Evolutionary conservation across 1,140 invertebrate species (phyloP).

Genomic region (Heterodera schachtii): DNA sequence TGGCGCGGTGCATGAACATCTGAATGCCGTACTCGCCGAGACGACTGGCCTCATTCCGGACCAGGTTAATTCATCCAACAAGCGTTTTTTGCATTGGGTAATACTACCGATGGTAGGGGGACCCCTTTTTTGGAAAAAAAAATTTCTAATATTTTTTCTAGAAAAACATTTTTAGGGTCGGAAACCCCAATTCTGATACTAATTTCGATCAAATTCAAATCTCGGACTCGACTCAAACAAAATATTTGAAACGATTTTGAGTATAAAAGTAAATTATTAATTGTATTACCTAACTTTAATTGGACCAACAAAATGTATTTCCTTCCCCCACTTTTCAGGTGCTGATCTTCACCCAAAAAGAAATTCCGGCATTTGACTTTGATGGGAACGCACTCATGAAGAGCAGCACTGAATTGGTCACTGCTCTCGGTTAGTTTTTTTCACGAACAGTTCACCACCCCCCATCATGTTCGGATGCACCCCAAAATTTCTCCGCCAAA

Average conservation of each 20-base stretch:
- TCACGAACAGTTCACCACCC: no score
- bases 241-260: no score
- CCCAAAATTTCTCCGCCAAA: no score
- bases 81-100: neutral
- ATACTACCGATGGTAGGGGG: no score
- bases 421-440: constrained; percentile 75
- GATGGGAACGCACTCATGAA: constrained; percentile 28
- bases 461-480: no score
- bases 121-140: neutral
- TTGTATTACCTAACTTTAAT: no score
- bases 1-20: constrained; percentile 80
- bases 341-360: constrained; percentile 85
- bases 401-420: constrained; percentile 71
- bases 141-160: neutral
- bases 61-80: constrained; percentile 71
- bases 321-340: neutral
- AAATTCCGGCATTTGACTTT: constrained; percentile 84
- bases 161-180: no score
- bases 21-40: constrained; percentile 74
- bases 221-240: no score
- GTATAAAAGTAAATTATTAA: no score
- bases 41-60: constrained; percentile 84
- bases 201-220: no score
- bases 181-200: no score
- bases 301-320: no score